Evolutionary conservation across 2,888 invertebrate genomes (phyloP).

Genomic region (Drosophila formosana): DNA sequence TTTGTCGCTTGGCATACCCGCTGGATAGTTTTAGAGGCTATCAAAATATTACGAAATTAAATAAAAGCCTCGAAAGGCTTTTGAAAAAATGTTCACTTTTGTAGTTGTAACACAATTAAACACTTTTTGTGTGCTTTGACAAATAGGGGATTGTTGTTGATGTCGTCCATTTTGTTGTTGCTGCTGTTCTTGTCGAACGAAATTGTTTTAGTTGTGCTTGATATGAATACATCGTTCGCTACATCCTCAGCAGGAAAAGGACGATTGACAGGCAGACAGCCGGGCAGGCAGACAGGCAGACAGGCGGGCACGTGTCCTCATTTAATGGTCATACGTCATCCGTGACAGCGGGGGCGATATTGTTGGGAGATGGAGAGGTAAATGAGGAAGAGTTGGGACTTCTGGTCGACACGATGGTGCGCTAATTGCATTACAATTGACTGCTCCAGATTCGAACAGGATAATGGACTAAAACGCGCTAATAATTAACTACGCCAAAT

Average conservation of each 20-base stretch:
- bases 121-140: slow-evolving; percentile 58
- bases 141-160: slow-evolving; percentile 41
- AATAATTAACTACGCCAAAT: slow-evolving; percentile 72
- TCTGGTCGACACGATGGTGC: slow-evolving; percentile 27
- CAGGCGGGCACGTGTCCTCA: slow-evolving; percentile 55
- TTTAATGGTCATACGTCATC: slow-evolving; percentile 66
- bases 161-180: slow-evolving; percentile 18
- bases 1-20: neutral
- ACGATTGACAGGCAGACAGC: slow-evolving; percentile 15
- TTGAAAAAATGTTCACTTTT: slow-evolving; percentile 31
- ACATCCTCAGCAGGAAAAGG: slow-evolving; percentile 18
- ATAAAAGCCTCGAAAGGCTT: slow-evolving; percentile 41
- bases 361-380: too few relatives aligned
- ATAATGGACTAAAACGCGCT: slow-evolving; percentile 77
- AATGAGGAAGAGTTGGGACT: neutral
- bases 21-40: neutral
- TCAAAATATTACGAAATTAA: slow-evolving; percentile 53
- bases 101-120: slow-evolving; percentile 67
- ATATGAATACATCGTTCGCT: slow-evolving; percentile 22
- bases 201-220: slow-evolving; percentile 58
- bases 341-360: slow-evolving; percentile 17
- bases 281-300: neutral
- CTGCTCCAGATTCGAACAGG: slow-evolving; percentile 54
- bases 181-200: slow-evolving; percentile 40
- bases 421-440: slow-evolving; percentile 77